phyloP scores from a whole-genome alignment of 2,113 vertebrate species.

The Kryptolebias marmoratus region DNA sequence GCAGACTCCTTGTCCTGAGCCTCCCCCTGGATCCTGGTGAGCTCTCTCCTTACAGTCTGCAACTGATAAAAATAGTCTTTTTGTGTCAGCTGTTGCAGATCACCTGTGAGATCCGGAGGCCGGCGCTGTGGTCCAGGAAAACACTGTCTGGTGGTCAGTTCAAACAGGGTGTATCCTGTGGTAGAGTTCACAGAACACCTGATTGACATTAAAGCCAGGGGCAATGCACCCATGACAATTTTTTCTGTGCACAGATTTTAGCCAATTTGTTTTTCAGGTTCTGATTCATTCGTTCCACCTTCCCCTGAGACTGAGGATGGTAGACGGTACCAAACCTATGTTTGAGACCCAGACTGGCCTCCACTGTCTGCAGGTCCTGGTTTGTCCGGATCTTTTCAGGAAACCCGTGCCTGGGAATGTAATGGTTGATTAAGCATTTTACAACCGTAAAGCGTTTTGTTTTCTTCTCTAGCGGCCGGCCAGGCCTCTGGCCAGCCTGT shows the following conservation, averaged over 20 bases:
- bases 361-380: not conserved
- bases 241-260: not conserved
- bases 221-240: not conserved
- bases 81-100: too few species aligned
- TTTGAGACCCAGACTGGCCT: not conserved
- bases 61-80: too few species aligned
- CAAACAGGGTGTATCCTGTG: too few species aligned
- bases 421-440: not conserved
- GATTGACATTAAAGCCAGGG: too few species aligned
- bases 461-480: not conserved
- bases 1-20: too few species aligned
- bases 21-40: too few species aligned
- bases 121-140: too few species aligned
- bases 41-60: too few species aligned
- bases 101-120: too few species aligned
- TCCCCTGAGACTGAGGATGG: conserved; percentile 1
- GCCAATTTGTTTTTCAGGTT: not conserved
- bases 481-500: not conserved
- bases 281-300: not conserved
- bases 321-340: not conserved
- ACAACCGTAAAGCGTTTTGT: not conserved
- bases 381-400: not conserved
- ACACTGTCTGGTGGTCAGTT: too few species aligned
- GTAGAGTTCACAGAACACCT: too few species aligned
- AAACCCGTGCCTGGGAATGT: not conserved